Evolutionary conservation across 2,113 vertebrate genomes (phyloP).

Genomic region (Vicugna pacos): DNA sequence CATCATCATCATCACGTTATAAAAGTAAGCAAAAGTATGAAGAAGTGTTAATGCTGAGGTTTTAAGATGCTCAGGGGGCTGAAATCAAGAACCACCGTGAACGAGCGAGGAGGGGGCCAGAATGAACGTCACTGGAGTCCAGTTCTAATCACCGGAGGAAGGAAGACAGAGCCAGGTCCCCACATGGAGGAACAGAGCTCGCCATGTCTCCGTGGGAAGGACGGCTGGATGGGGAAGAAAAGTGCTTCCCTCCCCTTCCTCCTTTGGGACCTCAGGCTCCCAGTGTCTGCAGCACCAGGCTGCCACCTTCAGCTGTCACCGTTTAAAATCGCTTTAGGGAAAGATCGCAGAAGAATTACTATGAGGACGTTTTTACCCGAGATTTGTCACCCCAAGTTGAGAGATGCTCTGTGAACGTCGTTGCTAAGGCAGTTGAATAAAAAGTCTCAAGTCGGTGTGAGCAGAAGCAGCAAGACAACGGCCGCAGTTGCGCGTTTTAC

Average conservation of each 20-base stretch:
- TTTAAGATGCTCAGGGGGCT: background rate
- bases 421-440: background rate
- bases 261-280: accelerated
- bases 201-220: accelerated
- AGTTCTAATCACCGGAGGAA: background rate
- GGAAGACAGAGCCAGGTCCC: accelerated
- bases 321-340: accelerated
- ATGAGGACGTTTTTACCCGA: background rate
- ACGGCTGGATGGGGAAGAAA: accelerated
- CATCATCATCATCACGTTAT: too few relatives aligned
- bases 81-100: accelerated
- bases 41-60: too few relatives aligned
- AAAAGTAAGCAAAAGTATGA: background rate
- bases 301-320: background rate
- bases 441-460: accelerated
- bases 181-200: accelerated
- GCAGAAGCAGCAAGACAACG: background rate
- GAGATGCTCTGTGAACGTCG: background rate
- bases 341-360: background rate
- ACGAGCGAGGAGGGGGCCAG: too few relatives aligned
- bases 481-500: background rate
- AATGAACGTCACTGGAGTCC: accelerated
- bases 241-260: too few relatives aligned
- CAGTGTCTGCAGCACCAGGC: accelerated
- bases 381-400: background rate